A percentile compares a stretch with the other conserved stretches of the same genome.
phyloP scores from a whole-genome alignment of 2,113 vertebrate species.

The Rhipidura dahli region DNA sequence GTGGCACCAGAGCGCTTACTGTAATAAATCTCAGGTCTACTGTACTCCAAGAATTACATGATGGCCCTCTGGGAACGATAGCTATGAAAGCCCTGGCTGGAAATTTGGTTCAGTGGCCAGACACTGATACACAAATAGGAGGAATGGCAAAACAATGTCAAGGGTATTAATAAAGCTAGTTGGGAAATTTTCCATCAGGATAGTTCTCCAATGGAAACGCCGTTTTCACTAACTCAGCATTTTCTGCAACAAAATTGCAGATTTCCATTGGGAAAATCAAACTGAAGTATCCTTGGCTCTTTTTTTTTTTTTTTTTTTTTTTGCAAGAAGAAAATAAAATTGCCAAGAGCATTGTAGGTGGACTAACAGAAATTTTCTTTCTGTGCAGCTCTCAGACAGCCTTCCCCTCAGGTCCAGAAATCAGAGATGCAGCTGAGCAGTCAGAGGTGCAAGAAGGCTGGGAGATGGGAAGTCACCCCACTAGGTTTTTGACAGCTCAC shows the following conservation, averaged over 20 bases:
- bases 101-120: slow-evolving; percentile 31
- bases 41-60: slow-evolving; percentile 59
- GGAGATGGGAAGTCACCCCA: neutral
- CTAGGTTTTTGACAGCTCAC: neutral
- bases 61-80: neutral
- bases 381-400: neutral
- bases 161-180: slow-evolving; percentile 55
- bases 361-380: neutral
- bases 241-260: slow-evolving; percentile 35
- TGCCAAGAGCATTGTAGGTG: fast-evolving
- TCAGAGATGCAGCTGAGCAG: neutral
- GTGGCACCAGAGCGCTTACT: slow-evolving; percentile 46
- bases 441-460: neutral
- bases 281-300: slow-evolving; percentile 17
- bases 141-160: slow-evolving; percentile 61
- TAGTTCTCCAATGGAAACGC: slow-evolving; percentile 36
- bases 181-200: slow-evolving; percentile 57
- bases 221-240: slow-evolving; percentile 24
- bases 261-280: slow-evolving; percentile 38
- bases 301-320: neutral
- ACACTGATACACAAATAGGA: slow-evolving; percentile 39
- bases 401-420: neutral
- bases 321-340: neutral
- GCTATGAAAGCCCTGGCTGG: slow-evolving; percentile 22
- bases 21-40: slow-evolving; percentile 54